Evolutionary conservation across 2,113 vertebrate species (phyloP).

Genomic region (Prinia subflava): DNA sequence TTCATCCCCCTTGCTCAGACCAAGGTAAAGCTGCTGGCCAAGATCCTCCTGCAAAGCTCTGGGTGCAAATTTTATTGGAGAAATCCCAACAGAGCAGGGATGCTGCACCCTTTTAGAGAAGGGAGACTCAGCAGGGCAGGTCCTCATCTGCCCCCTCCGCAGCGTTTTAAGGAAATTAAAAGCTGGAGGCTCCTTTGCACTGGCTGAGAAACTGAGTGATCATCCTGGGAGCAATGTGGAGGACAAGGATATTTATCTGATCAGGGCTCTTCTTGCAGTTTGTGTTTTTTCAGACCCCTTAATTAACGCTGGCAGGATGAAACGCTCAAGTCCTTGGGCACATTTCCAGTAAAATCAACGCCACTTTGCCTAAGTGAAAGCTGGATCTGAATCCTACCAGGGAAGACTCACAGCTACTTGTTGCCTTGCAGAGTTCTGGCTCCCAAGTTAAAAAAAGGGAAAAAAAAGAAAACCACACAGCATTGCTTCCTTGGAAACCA

Average conservation of each 20-base stretch:
- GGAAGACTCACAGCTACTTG: background rate
- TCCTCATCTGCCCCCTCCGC: background rate
- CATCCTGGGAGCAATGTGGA: constrained; percentile 4
- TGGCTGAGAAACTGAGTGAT: background rate
- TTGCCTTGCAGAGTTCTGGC: background rate
- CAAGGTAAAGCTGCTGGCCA: background rate
- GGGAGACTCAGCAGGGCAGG: background rate
- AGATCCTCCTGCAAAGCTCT: background rate
- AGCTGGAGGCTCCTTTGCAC: background rate
- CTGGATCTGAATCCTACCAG: background rate
- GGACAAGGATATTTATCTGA: constrained; percentile 3
- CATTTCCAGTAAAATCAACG: background rate
- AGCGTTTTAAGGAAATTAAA: background rate
- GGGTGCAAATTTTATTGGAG: background rate
- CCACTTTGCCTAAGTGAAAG: background rate
- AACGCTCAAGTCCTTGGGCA: background rate
- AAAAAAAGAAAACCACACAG: background rate
- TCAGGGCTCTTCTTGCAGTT: background rate
- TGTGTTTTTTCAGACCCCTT: background rate
- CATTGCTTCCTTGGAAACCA: constrained; percentile 10
- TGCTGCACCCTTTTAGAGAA: background rate
- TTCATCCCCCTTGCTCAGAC: background rate
- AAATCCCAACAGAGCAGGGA: background rate
- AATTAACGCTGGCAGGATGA: constrained; percentile 8
- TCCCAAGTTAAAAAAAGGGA: background rate